Base-by-base conservation (phyloP, 2,888 invertebrate genomes). In the Antheraea yamamai region DNA sequence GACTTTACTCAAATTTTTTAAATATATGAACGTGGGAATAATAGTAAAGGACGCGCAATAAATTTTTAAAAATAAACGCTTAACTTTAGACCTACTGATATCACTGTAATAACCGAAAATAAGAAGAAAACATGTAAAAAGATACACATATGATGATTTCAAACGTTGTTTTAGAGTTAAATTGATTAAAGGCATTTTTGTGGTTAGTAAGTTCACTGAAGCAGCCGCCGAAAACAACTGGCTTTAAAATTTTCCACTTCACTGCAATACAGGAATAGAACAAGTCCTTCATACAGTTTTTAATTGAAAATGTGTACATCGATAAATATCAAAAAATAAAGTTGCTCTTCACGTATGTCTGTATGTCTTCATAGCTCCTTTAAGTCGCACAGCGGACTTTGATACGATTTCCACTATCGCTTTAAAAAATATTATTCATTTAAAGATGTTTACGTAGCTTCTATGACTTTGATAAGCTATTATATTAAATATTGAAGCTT, bases 21-120 rank as follows among this genome's bases (percentile, higher is more conserved):
- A 20, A 61, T n/a, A 61, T 10, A 61, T n/a, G 6, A n/a, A 61
- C 10, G n/a, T n/a, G 2, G 58, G n/a, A 1, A 82, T 76, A 77
- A 77, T 66, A 78, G 68, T 16, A 64, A 72, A 1, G 6, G n/a
- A 23, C 20, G 74, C 51, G 64, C 76, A 75, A 39, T 75, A 77
- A 3, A 51, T 1, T 64, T 74, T 30, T 3, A 72, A 14, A 2
- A 75, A 16, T 14, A 16, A n/a, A 51, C 23, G 55, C 8, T 74
- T 58, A 14, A 35, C 4, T 55, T 75, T 77, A 20, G 66, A 66
- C 4, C 61, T 72, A 35, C 68, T 73, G 52, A 55, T 14, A 4
- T 74, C 16, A 8, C 39, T 66, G 39, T 76, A 77, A 30, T 26
- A 61, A 18, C 75, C 75, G 39, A 64, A 72, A 7, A 68, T 8